These are phyloP conservation scores for Linurgus olivaceus DNA, from an alignment of 2,797 vertebrate genomes.

Conservation along the genomic window DNA sequence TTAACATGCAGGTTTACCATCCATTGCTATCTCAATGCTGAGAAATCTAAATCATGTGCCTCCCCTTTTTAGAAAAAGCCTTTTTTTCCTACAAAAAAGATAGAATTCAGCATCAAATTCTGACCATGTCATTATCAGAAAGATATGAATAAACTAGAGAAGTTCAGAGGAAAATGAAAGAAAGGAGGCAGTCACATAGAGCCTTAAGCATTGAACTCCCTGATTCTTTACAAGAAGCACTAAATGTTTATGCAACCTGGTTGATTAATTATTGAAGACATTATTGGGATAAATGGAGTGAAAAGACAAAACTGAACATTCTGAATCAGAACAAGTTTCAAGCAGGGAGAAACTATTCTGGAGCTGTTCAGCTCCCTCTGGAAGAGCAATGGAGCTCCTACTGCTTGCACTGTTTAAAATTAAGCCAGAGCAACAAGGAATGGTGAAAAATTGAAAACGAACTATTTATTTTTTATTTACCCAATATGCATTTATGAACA, in stretches of 20 bases:
- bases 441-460: background rate
- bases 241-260: background rate
- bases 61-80: background rate
- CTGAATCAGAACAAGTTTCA: constrained; percentile 21
- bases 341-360: background rate
- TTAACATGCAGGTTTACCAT: background rate
- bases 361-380: background rate
- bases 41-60: background rate
- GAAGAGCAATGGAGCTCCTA: background rate
- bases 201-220: background rate
- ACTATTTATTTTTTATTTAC: background rate
- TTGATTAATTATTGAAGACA: constrained; percentile 12
- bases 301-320: constrained; percentile 8
- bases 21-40: background rate
- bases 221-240: background rate
- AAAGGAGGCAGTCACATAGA: background rate
- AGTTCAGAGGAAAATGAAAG: background rate
- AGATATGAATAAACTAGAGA: background rate
- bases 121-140: background rate
- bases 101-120: background rate
- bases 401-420: background rate
- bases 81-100: background rate
- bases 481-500: background rate
- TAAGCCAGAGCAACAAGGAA: background rate
- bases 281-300: background rate